phyloP scores from a whole-genome alignment of 2,113 vertebrate genomes.

The Nerophis lumbriciformis region DNA sequence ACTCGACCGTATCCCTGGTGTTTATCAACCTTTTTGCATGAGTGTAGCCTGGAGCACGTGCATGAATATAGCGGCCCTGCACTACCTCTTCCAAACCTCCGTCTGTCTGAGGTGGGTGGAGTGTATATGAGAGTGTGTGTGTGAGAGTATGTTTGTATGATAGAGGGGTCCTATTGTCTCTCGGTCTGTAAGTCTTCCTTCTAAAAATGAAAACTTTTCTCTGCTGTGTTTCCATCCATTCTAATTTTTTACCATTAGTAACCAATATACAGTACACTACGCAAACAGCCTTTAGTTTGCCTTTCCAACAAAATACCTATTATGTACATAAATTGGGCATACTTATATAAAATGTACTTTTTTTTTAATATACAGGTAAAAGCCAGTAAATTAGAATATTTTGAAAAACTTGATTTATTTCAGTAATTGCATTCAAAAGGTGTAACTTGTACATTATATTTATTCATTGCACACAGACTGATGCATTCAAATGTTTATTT shows the following conservation, averaged over 20 bases:
- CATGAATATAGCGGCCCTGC: constrained; percentile 63
- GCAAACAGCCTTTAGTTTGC: background rate
- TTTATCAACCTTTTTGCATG: constrained; percentile 67
- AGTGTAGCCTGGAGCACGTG: constrained; percentile 63
- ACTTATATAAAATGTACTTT: no score
- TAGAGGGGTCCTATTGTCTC: constrained; percentile 8
- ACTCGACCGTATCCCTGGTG: constrained; percentile 54
- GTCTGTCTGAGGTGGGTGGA: constrained; percentile 11
- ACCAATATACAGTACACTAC: background rate
- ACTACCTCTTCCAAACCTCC: constrained; percentile 52
- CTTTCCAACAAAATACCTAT: background rate
- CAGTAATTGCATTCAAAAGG: no score
- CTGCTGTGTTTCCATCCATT: constrained; percentile 42
- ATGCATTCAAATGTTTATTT: no score
- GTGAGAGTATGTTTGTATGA: constrained; percentile 22
- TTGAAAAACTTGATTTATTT: no score
- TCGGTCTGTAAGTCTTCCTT: constrained; percentile 31
- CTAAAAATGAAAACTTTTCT: background rate
- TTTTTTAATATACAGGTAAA: no score
- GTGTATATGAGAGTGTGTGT: constrained; percentile 10
- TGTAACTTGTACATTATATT: no score
- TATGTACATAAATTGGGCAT: no score
- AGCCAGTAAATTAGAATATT: no score
- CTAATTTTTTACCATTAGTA: background rate
- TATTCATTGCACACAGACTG: no score